Evolutionary conservation across 2,888 invertebrate genomes (phyloP), one percentile per base, ranked within the genome.

Genomic region (Diploptera punctata): DNA sequence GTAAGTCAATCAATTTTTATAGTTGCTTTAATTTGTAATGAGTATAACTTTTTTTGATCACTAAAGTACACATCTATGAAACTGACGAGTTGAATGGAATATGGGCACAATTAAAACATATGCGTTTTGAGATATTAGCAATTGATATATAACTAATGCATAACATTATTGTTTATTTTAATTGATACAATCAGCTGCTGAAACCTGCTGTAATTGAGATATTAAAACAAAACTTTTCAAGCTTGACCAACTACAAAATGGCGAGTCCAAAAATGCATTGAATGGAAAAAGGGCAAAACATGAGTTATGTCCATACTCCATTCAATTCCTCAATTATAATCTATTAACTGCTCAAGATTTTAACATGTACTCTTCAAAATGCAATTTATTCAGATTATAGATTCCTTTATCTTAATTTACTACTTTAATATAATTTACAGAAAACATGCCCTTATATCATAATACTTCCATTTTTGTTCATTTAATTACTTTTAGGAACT

Each of bases 1-100:
- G 77, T 78, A 85, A 83, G 72, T 81, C 78, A 75, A 81, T 5
- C 7, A 38, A 38, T 38, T 38, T 24, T 52, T 19, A 24, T 24
- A 38, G 38, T 52, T 7, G 9, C 19, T 52, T 24, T 24, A 5
- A 9, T 4, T 24, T 24, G 13, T 52, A 52, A 52, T 18, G 7
- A 9, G 5, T 9, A 38, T 5, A 38, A 38, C 38, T 13, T 9
- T 9, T 38, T 38, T n/a, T n/a, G 13, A 13, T 13, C 38, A 38
- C 13, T 38, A 5, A 38, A 13, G 13, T 9, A 38, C 38, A 38
- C 13, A 38, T 38, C 7, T 5, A 38, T 38, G 38, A 9, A 38
- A 13, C 13, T 38, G 38, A 38, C 5, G 5, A 38, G 13, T 38
- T 38, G 7, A n/a, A n/a, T n/a, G n/a, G n/a, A n/a, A n/a, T n/a